Evolutionary conservation across 2,888 invertebrate species (phyloP).

Genomic region (Platycheirus albimanus): DNA sequence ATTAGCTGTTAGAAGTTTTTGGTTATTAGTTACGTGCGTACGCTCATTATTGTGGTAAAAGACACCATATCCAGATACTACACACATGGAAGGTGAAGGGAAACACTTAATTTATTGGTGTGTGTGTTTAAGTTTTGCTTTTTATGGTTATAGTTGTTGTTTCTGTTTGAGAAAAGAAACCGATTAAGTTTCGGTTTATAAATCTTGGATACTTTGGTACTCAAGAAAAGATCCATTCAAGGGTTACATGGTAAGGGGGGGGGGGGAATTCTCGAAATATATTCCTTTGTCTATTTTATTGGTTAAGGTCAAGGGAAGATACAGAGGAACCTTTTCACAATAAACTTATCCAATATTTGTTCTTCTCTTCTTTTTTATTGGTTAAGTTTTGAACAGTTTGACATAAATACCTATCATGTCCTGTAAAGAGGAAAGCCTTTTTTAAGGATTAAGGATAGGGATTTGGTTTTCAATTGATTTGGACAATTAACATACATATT

Average conservation of each 20-base stretch:
- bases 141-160: conserved; percentile 11
- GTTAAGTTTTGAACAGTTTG: too few species aligned
- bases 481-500: too few species aligned
- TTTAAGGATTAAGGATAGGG: too few species aligned
- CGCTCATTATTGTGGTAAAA: conserved; percentile 18
- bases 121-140: conserved; percentile 12
- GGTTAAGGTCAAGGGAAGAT: not conserved
- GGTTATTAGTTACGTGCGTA: conserved; percentile 37
- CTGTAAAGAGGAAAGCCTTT: too few species aligned
- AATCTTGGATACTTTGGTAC: not conserved
- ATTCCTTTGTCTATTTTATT: not conserved
- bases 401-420: too few species aligned
- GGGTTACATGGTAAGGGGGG: too few species aligned
- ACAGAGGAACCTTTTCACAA: too few species aligned
- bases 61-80: too few species aligned
- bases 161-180: not conserved
- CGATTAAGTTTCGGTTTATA: conserved; percentile 13
- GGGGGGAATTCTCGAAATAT: too few species aligned
- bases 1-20: conserved; percentile 47
- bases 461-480: too few species aligned
- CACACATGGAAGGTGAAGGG: conserved; percentile 12
- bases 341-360: too few species aligned
- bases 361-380: too few species aligned
- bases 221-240: conserved; percentile 11
- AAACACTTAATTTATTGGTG: conserved; percentile 23